phyloP scores from a whole-genome alignment of 2,113 vertebrate species.

The Ptychochromis oligacanthus region DNA sequence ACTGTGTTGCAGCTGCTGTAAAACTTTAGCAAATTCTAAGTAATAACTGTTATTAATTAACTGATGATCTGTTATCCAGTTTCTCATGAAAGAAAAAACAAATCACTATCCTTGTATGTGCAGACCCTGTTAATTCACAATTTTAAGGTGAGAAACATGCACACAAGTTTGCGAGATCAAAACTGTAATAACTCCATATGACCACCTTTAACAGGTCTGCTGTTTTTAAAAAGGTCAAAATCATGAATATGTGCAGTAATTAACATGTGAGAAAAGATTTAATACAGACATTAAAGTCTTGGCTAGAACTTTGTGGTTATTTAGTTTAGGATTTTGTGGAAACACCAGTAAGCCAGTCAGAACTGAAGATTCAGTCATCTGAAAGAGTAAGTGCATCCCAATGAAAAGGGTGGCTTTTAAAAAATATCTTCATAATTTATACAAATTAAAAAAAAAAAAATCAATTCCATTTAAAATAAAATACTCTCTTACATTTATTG shows the following conservation, averaged over 20 bases:
- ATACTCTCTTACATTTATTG: not conserved
- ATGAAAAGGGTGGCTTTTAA: too few relatives aligned
- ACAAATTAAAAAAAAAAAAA: not conserved
- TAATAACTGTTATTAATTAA: not conserved
- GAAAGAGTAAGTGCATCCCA: too few relatives aligned
- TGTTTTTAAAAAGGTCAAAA: too few relatives aligned
- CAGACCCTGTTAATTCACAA: not conserved
- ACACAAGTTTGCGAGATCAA: not conserved
- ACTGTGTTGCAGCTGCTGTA: not conserved
- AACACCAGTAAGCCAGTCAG: too few relatives aligned
- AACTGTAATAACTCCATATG: not conserved
- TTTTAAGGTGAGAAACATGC: not conserved
- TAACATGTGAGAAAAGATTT: not conserved
- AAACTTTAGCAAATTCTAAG: not conserved
- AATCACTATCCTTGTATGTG: fast-evolving
- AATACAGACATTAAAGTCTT: not conserved
- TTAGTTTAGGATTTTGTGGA: too few relatives aligned
- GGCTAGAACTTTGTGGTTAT: too few relatives aligned
- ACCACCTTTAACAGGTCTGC: too few relatives aligned
- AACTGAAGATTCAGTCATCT: too few relatives aligned
- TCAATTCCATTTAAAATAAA: not conserved
- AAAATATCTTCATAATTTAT: not conserved
- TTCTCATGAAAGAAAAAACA: not conserved
- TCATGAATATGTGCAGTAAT: not conserved
- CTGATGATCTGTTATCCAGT: not conserved